These are phyloP conservation scores for Dryobates pubescens DNA, from an alignment of 2,797 vertebrate genomes.

Conservation along the genomic window DNA sequence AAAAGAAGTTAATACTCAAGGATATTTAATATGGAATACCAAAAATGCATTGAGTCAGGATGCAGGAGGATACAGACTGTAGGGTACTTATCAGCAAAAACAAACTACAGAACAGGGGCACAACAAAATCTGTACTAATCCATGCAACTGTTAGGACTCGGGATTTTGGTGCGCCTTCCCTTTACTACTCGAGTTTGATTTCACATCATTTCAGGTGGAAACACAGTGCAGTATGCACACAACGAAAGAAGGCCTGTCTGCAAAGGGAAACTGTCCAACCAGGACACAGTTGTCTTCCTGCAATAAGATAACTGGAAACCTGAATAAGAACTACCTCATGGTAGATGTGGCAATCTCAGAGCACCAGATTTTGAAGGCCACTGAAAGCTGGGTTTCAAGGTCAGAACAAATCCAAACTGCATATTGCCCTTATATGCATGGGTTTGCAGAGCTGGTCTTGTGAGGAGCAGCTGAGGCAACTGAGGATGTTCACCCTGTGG, in stretches of 20 bases:
- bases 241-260: background rate
- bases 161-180: background rate
- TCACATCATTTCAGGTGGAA: background rate
- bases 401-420: background rate
- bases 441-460: background rate
- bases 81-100: background rate
- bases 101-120: background rate
- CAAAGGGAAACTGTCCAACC: background rate
- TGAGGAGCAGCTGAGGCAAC: no score
- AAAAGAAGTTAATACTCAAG: background rate
- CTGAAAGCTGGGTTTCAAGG: background rate
- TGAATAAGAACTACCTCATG: background rate
- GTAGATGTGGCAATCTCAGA: background rate
- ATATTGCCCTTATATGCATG: background rate
- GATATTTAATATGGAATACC: background rate
- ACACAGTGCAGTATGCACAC: background rate
- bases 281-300: background rate
- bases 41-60: background rate
- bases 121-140: background rate
- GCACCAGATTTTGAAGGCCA: background rate
- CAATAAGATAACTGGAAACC: constrained; percentile 1
- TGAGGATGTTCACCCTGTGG: no score
- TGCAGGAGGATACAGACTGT: background rate
- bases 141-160: background rate
- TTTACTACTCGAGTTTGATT: background rate